A percentile compares a stretch with the other conserved stretches of the same genome.
phyloP scores from a whole-genome alignment of 2,113 vertebrate species.

The Scartelaos histophorus region DNA sequence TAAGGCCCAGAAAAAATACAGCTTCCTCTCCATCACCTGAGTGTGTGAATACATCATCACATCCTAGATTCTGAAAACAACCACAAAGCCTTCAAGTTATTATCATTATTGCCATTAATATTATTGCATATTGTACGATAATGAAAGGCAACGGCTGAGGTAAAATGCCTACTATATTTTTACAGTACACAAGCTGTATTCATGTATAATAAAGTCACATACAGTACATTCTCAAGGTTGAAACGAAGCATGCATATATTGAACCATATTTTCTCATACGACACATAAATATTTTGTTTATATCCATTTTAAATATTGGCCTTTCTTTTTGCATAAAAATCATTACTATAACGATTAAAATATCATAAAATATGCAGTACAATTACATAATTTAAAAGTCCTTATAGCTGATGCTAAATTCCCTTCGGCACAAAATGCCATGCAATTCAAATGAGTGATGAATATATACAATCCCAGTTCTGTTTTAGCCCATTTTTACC shows the following conservation, averaged over 20 bases:
- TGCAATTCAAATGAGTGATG: slow-evolving; percentile 35
- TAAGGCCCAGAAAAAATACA: background rate
- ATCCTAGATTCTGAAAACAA: background rate
- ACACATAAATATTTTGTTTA: slow-evolving; percentile 24
- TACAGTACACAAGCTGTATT: slow-evolving; percentile 39
- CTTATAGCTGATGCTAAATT: slow-evolving; percentile 27
- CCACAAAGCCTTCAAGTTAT: background rate
- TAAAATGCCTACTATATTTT: slow-evolving; percentile 42
- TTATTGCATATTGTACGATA: slow-evolving; percentile 52
- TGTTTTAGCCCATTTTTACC: background rate
- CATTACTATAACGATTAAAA: slow-evolving; percentile 34
- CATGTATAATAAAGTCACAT: slow-evolving; percentile 44
- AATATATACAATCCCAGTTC: slow-evolving; percentile 29
- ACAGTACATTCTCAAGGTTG: slow-evolving; percentile 49
- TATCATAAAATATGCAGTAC: slow-evolving; percentile 25
- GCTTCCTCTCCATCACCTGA: background rate
- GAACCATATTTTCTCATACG: slow-evolving; percentile 19
- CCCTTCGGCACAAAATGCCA: slow-evolving; percentile 41
- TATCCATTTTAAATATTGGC: slow-evolving; percentile 34
- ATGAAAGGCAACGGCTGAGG: slow-evolving; percentile 53
- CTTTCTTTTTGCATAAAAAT: slow-evolving; percentile 33
- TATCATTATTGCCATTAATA: slow-evolving; percentile 33
- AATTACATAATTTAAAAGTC: slow-evolving; percentile 35
- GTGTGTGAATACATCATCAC: background rate
- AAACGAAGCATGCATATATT: slow-evolving; percentile 64